Evolutionary conservation across 2,797 vertebrate species (phyloP), one percentile per base, ranked within the genome.

Genomic region (Champsocephalus esox): DNA sequence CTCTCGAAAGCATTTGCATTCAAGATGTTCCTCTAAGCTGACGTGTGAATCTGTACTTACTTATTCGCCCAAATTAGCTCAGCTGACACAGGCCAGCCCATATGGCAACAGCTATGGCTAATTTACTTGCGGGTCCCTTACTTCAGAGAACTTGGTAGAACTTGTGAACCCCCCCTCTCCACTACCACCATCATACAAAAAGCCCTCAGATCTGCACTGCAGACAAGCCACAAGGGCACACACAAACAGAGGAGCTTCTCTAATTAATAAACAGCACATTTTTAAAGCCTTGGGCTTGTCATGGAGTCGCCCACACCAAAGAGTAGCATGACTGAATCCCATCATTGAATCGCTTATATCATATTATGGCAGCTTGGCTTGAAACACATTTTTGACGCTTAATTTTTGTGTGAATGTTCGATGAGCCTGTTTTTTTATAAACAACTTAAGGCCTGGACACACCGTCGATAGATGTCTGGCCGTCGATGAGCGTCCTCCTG

Each of bases 251-350:
- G 57, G 28, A 70, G 52, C 75, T 80, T 80, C 82, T 85, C 66
- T 90, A 88, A 92, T 90, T 91, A 91, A 91, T 90, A 87, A 90
- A 91, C 87, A 87, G 66, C 57, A 62, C 41, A 79, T 70, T 77
- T 87, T 92, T 80, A 89, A 90, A 92, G 85, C 65, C 16, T 5
- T 8, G 38, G 56, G 81, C 66, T 86, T 86, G 84, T 88, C 85
- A 68, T 57, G 70, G 82, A 79, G 72, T 75, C 51, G 9, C 85
- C 81, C 79, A 78, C 80, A 76, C 64, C 73, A 84, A 86, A 84
- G 58, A 75, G 77, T 3, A 62, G 69, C 75, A 48, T 60, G 54
- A 85, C 68, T 50, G 56, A 74, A 68, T 87, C 78, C 73, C 74
- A 79, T 66, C 73, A 21, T 64, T 44, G 66, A 88, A 77, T 79